A percentile compares a stretch with the other conserved stretches of the same genome.
These are phyloP conservation scores for Prenolepis imparis DNA, from an alignment of 2,888 invertebrate species.

Conservation along the genomic window DNA sequence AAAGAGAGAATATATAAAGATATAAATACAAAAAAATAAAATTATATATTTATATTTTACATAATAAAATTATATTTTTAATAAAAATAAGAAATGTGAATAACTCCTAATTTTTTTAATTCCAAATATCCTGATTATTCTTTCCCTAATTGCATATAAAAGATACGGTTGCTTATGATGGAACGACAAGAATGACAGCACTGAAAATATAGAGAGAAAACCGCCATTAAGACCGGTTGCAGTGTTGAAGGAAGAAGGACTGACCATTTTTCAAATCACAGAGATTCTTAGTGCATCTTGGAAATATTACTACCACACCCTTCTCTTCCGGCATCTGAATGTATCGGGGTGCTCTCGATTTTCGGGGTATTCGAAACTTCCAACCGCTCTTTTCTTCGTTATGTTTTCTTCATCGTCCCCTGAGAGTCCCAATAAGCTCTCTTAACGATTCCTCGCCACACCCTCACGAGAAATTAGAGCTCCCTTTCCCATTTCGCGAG, in stretches of 20 bases:
- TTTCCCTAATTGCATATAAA: background rate
- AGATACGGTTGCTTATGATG: background rate
- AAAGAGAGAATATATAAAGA: background rate
- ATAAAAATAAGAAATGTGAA: constrained; percentile 7
- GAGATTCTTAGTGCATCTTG: constrained; percentile 67
- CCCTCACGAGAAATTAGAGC: constrained; percentile 67
- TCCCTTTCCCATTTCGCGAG: constrained; percentile 70
- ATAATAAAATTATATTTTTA: background rate
- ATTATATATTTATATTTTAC: too few species aligned
- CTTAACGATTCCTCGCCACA: constrained; percentile 76
- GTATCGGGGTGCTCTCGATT: constrained; percentile 63
- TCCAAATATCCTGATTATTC: background rate
- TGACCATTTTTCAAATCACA: constrained; percentile 76
- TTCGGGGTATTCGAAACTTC: constrained; percentile 62
- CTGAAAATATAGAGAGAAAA: constrained; percentile 21
- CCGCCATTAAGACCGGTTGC: constrained; percentile 57
- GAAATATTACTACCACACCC: constrained; percentile 75
- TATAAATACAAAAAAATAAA: too few species aligned
- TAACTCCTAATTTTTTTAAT: background rate
- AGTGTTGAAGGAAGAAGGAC: constrained; percentile 47
- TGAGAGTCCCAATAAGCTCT: constrained; percentile 56
- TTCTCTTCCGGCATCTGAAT: constrained; percentile 78
- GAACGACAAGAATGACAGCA: background rate
- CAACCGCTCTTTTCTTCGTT: constrained; percentile 38
- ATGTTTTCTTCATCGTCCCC: constrained; percentile 51